phyloP scores from a whole-genome alignment of 2,888 invertebrate species.

The Pteria penguin region DNA sequence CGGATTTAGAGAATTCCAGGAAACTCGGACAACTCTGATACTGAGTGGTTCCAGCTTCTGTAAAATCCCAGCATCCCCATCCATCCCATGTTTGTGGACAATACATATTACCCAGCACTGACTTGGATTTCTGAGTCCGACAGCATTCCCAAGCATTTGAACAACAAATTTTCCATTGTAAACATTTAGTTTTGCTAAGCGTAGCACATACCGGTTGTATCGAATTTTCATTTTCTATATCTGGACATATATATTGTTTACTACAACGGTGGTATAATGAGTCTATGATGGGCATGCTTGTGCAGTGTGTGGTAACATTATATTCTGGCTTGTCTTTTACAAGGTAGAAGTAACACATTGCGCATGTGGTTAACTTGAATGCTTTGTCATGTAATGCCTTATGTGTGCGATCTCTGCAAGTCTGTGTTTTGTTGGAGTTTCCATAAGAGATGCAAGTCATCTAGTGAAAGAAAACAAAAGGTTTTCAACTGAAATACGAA shows the following conservation, averaged over 20 bases:
- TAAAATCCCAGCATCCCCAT: slow-evolving; percentile 35
- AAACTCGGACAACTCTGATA: slow-evolving; percentile 28
- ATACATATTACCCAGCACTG: too few species aligned
- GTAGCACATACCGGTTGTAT: slow-evolving; percentile 19
- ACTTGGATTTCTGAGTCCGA: slow-evolving; percentile 6
- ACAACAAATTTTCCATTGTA: slow-evolving; percentile 31
- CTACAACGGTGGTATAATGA: too few species aligned
- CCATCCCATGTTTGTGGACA: slow-evolving; percentile 42
- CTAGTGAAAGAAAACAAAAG: too few species aligned
- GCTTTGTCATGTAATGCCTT: background rate
- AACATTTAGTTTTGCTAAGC: slow-evolving; percentile 1
- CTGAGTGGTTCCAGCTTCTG: background rate
- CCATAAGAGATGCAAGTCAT: too few species aligned
- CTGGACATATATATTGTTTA: too few species aligned
- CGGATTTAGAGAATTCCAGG: background rate
- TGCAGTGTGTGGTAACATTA: background rate
- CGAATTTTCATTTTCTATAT: background rate
- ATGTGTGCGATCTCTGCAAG: background rate
- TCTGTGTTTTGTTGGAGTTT: too few species aligned
- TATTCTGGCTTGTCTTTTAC: slow-evolving; percentile 28
- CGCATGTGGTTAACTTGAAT: slow-evolving; percentile 23
- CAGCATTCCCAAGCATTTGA: slow-evolving; percentile 31
- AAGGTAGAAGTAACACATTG: slow-evolving; percentile 30
- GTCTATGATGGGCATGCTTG: too few species aligned
- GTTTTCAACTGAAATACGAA: too few species aligned